Evolutionary conservation across 1,140 invertebrate genomes (phyloP).

Genomic region (Oncopodura yosiiana): DNA sequence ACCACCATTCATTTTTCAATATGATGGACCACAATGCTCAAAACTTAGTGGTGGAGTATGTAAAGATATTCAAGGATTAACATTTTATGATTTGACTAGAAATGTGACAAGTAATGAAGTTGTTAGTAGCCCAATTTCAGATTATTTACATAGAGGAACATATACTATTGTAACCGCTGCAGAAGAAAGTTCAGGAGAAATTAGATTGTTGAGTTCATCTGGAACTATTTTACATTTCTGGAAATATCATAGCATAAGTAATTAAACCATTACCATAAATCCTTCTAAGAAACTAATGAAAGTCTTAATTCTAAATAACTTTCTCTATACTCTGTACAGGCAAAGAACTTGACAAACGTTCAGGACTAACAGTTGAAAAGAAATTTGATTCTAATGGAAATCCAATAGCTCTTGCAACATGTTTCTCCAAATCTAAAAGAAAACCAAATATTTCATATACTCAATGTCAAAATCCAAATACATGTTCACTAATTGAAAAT

Average conservation of each 20-base stretch:
- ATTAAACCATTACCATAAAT: too few species aligned
- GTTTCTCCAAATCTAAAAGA: slow-evolving; percentile 4
- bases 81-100: not conserved
- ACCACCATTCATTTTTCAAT: slow-evolving; percentile 1
- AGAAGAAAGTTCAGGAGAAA: not conserved
- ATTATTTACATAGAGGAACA: not conserved
- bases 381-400: slow-evolving; percentile 13
- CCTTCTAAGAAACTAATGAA: too few species aligned
- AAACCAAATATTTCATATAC: slow-evolving; percentile 10
- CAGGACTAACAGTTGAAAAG: slow-evolving; percentile 1
- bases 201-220: not conserved
- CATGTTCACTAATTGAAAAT: slow-evolving; percentile 13
- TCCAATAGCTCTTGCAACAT: not conserved
- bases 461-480: slow-evolving; percentile 18
- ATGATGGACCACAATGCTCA: too few species aligned
- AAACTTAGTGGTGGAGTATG: too few species aligned
- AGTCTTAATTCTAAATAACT: too few species aligned
- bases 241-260: too few species aligned
- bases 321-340: not conserved
- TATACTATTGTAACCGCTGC: not conserved
- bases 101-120: not conserved
- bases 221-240: not conserved
- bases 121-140: not conserved
- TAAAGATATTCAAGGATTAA: too few species aligned
- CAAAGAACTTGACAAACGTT: not conserved